phyloP scores from a whole-genome alignment of 2,888 invertebrate genomes.

The Amitus sp. region DNA sequence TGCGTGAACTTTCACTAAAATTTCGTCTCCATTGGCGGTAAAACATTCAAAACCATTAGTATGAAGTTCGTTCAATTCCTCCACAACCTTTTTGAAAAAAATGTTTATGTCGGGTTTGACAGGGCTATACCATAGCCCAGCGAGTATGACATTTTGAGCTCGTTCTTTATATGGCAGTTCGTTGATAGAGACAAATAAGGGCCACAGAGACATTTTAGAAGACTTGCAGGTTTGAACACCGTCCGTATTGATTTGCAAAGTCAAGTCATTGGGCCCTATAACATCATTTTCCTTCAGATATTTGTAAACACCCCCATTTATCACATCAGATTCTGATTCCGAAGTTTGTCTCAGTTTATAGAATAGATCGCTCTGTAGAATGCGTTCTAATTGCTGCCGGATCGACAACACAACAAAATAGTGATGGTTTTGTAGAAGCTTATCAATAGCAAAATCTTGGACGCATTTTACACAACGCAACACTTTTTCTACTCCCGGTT shows the following conservation, averaged over 20 bases:
- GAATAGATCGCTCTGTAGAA: conserved; percentile 12
- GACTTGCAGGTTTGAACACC: conserved; percentile 24
- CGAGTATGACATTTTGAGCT: conserved; percentile 12
- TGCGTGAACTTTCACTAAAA: conserved; percentile 16
- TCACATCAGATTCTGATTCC: conserved; percentile 12
- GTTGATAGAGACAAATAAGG: conserved; percentile 26
- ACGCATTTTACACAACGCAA: no score
- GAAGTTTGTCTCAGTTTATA: conserved; percentile 6
- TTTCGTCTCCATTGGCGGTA: conserved; percentile 8
- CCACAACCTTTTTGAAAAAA: conserved; percentile 20
- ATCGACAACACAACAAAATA: no score
- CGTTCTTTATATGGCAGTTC: conserved; percentile 29
- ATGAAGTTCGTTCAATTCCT: conserved; percentile 20
- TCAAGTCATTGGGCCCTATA: conserved; percentile 23
- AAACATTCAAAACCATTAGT: conserved; percentile 12
- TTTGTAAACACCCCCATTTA: conserved; percentile 12
- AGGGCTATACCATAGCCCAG: conserved; percentile 13
- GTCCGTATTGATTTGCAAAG: conserved; percentile 28
- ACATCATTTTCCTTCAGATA: neutral
- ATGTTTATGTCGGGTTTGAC: conserved; percentile 12
- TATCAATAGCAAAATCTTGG: no score
- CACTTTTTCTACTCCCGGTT: no score
- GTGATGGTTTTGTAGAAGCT: no score
- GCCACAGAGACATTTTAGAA: conserved; percentile 29
- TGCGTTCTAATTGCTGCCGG: no score